These are phyloP conservation scores for Serranochromis macrocephalus DNA, from an alignment of 2,113 vertebrate genomes.

Conservation along the genomic window DNA sequence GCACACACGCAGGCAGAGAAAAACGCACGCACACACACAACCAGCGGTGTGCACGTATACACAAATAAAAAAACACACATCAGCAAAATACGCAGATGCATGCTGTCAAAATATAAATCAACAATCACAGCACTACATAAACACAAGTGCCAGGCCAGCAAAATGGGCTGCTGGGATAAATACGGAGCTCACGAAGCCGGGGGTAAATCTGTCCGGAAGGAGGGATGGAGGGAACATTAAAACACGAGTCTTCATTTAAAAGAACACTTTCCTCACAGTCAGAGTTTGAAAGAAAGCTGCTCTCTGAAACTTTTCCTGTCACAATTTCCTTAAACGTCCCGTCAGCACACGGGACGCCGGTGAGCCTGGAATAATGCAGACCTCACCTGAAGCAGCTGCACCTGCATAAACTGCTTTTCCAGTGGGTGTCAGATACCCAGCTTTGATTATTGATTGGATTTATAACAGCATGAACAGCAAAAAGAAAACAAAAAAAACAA, in stretches of 20 bases:
- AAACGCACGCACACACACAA: not conserved
- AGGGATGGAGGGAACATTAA: conserved; percentile 9
- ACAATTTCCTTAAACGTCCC: not conserved
- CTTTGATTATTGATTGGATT: not conserved
- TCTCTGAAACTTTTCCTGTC: not conserved
- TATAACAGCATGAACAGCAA: not conserved
- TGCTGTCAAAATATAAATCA: conserved; percentile 75
- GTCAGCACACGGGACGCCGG: not conserved
- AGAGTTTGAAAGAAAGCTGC: not conserved
- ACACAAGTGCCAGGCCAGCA: conserved; percentile 70
- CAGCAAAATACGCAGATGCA: conserved; percentile 74
- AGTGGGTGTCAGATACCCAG: not conserved
- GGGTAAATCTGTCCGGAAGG: conserved; percentile 40
- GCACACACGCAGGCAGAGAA: not conserved
- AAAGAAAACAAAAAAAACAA: not conserved
- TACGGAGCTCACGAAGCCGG: conserved; percentile 9
- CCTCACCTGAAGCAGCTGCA: not conserved
- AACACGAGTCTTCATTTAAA: conserved; percentile 36
- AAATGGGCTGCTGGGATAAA: conserved; percentile 58
- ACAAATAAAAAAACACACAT: conserved; percentile 55
- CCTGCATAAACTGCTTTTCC: not conserved
- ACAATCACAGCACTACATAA: conserved; percentile 67
- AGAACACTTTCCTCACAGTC: not conserved
- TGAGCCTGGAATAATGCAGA: not conserved
- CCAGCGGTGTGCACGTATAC: not conserved